Base-by-base conservation (phyloP, 2,797 vertebrate genomes). In the Eospalax fontanierii region DNA sequence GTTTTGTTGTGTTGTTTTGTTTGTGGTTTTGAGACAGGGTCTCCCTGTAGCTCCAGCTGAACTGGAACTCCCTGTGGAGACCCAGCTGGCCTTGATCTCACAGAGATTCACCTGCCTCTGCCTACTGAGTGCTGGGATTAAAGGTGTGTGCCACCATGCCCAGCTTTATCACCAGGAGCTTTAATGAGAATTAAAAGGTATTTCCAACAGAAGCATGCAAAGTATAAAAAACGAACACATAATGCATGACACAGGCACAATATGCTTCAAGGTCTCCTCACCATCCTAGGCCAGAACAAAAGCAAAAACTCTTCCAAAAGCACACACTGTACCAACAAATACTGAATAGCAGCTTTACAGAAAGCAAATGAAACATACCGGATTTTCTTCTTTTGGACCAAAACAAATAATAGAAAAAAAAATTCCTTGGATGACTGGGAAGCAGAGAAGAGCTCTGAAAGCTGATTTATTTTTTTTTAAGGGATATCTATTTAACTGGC, bases 341-440 rank as follows among this genome's bases (percentile, higher is more conserved):
- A 16, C 30, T 81, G 50, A 90, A 90, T 81, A 89, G 40, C n/a
- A 86, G 38, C 7, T 74, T 90, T 93, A 74, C 7, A 38, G 73
- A 78, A 87, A 78, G 70, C 61, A 71, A 85, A 63, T 30, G 54
- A 16, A 70, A 80, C 68, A 82, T 30, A 54, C 78, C 92, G 90
- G 38, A 73, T 89, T 90, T 86, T 74, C 19, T 93, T 28, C 65
- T 46, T 40, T 35, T 40, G 33, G n/a, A 95, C 40, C 90, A 95
- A 94, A 96, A 88, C 83, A 93, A 97, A 85, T 61, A 71, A 87
- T 86, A 84, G 21, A 66, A 90, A 92, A 89, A 43, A n/a, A 50
- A 35, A 79, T 68, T 71, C 38, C 40, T 76, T 76, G 21, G 71
- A 83, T 79, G 38, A 79, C 85, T 89, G 35, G 79, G 94, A 84